Percentiles rank a stretch among this genome's conserved stretches.
Evolutionary conservation across 2,888 invertebrate species (phyloP).

Genomic region (Coecobrya sp.): DNA sequence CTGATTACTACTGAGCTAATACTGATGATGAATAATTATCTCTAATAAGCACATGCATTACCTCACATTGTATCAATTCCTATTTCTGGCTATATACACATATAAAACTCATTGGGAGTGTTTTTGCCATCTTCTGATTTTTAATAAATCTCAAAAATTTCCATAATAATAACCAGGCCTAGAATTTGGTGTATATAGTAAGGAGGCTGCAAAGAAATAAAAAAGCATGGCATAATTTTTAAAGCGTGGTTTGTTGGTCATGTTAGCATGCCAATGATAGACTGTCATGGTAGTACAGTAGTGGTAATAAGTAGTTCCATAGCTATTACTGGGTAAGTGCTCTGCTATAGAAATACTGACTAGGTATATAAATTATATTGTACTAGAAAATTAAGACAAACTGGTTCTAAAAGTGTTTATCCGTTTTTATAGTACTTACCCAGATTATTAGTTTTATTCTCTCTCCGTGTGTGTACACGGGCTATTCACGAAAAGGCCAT

Average conservation of each 20-base stretch:
- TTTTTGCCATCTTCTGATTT: background rate
- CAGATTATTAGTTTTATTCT: slow-evolving; percentile 2
- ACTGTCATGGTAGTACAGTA: slow-evolving; percentile 26
- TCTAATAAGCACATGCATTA: background rate
- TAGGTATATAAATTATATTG: slow-evolving; percentile 17
- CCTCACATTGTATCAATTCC: background rate
- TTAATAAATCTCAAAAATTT: background rate
- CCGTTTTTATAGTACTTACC: slow-evolving; percentile 34
- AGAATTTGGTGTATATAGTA: background rate
- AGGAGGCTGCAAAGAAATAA: background rate
- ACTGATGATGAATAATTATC: background rate
- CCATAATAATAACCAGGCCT: background rate
- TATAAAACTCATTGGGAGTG: background rate
- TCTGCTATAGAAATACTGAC: background rate
- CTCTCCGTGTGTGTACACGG: background rate
- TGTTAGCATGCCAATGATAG: slow-evolving; percentile 65
- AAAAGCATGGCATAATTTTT: slow-evolving; percentile 2
- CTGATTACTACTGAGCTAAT: background rate
- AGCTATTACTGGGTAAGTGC: background rate
- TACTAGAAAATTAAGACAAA: slow-evolving; percentile 56
- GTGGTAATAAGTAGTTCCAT: slow-evolving; percentile 18
- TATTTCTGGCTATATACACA: background rate
- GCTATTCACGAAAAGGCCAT: slow-evolving; percentile 4
- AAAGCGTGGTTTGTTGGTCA: slow-evolving; percentile 16
- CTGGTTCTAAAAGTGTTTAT: slow-evolving; percentile 67